A percentile compares a stretch with the other conserved stretches of the same genome.
phyloP scores from a whole-genome alignment of 2,113 vertebrate genomes.

The Brienomyrus brachyistius region DNA sequence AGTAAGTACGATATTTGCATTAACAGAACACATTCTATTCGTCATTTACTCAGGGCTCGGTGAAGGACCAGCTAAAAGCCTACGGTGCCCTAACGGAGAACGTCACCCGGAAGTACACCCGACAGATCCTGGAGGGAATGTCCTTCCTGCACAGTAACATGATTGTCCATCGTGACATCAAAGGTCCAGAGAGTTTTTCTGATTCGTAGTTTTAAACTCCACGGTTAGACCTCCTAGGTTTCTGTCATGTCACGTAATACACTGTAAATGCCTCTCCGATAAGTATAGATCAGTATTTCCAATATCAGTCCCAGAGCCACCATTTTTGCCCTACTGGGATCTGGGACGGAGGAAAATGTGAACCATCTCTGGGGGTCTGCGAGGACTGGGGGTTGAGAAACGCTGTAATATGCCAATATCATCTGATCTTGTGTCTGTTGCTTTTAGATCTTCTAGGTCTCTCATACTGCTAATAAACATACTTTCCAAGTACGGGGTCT shows the following conservation, averaged over 20 bases:
- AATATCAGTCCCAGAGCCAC: background rate
- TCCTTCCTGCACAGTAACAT: slow-evolving; percentile 2
- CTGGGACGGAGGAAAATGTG: background rate
- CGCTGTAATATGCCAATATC: background rate
- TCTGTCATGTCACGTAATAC: background rate
- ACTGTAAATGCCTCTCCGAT: background rate
- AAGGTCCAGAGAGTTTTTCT: background rate
- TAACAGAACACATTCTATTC: background rate
- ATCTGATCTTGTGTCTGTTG: background rate
- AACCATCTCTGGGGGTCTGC: background rate
- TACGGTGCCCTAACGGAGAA: background rate
- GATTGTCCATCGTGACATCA: slow-evolving; percentile 1
- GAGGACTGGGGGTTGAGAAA: background rate
- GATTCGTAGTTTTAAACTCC: background rate
- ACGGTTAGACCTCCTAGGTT: background rate
- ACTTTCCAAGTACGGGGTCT: background rate
- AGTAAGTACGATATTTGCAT: background rate
- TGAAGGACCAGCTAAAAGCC: background rate
- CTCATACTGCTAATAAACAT: background rate
- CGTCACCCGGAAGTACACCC: slow-evolving; percentile 2
- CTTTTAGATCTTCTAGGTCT: background rate
- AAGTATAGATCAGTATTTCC: background rate
- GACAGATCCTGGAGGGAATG: background rate
- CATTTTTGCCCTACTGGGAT: background rate
- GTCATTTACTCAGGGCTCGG: background rate